Conservation (phyloP, 1,140 invertebrate species). For the Sitobion miscanthi region DNA sequence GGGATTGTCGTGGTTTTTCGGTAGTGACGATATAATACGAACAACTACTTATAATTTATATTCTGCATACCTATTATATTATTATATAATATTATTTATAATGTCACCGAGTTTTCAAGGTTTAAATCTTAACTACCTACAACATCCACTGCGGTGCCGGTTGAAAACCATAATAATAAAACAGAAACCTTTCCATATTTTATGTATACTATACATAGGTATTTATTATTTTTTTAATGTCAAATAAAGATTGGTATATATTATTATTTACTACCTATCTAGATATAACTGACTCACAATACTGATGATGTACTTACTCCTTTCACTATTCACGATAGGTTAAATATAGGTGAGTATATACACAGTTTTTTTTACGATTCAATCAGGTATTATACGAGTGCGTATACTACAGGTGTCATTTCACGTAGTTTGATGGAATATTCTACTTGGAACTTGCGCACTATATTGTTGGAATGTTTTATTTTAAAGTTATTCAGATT, state of each 20-base stretch:
- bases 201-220: neutral
- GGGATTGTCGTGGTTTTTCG: neutral
- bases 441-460: neutral
- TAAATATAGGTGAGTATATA: too few species aligned
- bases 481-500: neutral
- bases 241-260: neutral
- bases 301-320: too few species aligned
- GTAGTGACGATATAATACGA: neutral
- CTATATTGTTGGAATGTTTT: neutral
- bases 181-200: neutral
- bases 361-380: too few species aligned
- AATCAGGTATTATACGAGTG: too few species aligned
- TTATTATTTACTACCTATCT: neutral
- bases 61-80: neutral
- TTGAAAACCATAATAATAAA: neutral
- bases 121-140: neutral
- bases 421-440: neutral
- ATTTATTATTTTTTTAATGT: neutral
- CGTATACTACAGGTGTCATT: neutral
- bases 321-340: too few species aligned
- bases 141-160: neutral
- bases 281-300: neutral
- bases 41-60: neutral
- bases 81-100: conserved; percentile 8
- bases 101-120: neutral